Conservation (phyloP, 2,113 vertebrate species). For the Empidonax alnorum region DNA sequence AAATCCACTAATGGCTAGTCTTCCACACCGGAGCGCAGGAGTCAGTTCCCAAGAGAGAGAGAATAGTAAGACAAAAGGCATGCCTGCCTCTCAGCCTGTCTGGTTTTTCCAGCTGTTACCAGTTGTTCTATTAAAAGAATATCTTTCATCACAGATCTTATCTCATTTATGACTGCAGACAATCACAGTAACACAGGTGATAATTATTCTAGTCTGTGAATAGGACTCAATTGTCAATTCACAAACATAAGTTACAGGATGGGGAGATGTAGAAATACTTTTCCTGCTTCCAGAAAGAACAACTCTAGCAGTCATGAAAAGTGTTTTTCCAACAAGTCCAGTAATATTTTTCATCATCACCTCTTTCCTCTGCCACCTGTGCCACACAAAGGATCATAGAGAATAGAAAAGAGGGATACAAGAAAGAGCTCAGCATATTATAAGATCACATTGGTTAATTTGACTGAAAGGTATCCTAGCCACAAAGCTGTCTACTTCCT, state of each 20-base stretch:
- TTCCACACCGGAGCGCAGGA: background rate
- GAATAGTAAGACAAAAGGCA: background rate
- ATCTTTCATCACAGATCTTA: background rate
- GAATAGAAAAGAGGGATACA: background rate
- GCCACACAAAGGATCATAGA: background rate
- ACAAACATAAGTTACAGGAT: background rate
- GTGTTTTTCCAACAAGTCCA: background rate
- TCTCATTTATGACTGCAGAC: background rate
- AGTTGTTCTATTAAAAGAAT: background rate
- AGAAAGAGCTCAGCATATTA: background rate
- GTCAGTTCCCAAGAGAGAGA: background rate
- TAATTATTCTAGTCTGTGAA: background rate
- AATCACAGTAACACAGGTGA: background rate
- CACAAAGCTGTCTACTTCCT: background rate
- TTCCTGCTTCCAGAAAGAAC: background rate
- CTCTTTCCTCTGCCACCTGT: background rate
- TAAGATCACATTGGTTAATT: background rate
- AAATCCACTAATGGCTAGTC: background rate
- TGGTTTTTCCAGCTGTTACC: background rate
- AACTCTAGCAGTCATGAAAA: fast-evolving
- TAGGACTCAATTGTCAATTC: background rate
- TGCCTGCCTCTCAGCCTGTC: background rate
- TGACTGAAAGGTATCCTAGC: background rate
- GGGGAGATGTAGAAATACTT: background rate
- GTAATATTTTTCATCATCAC: background rate